Evolutionary conservation across 2,888 invertebrate species (phyloP), one percentile per base, ranked within the genome.

Genomic region (Deilephila elpenor): DNA sequence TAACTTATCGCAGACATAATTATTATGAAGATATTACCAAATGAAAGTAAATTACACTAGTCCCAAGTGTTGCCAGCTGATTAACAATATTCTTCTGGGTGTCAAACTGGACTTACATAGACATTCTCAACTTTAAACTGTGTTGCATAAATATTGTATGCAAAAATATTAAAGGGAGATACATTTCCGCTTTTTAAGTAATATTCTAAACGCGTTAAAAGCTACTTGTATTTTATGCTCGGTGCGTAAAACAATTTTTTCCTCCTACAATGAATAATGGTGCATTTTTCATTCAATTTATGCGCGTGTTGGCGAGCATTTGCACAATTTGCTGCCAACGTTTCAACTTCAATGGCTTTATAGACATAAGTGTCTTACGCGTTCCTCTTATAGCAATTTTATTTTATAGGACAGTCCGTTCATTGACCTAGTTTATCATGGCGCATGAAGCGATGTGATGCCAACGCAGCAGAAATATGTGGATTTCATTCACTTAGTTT

Each of bases 61-160:
- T 56, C 56, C 56, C 56, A 56, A 56, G 56, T 56, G 56, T 56
- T 56, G 56, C 56, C 56, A 56, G 56, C n/a, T 56, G 56, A 56
- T 56, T 56, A n/a, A 6, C 17, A 56, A 56, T 56, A 6, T 56
- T 56, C 56, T 56, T 56, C 56, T 56, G 56, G 56, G 56, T 56
- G 56, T 56, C 56, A 56, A 56, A 56, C 5, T 5, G 56, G 56
- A 56, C 56, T 56, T 17, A 56, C 56, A 56, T n/a, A n/a, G 14
- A n/a, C 6, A 0, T 56, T 56, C 56, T 56, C n/a, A 14, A 14
- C 44, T 14, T 14, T 44, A 44, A 44, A 44, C 11, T 14, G 11
- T 44, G 44, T 56, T 56, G 56, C n/a, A 56, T 56, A 56, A n/a
- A 56, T 19, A n/a, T 19, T 56, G 5, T 4, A 11, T 44, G 44